Evolutionary conservation across 2,113 vertebrate genomes (phyloP).

Genomic region (Labeo catla): DNA sequence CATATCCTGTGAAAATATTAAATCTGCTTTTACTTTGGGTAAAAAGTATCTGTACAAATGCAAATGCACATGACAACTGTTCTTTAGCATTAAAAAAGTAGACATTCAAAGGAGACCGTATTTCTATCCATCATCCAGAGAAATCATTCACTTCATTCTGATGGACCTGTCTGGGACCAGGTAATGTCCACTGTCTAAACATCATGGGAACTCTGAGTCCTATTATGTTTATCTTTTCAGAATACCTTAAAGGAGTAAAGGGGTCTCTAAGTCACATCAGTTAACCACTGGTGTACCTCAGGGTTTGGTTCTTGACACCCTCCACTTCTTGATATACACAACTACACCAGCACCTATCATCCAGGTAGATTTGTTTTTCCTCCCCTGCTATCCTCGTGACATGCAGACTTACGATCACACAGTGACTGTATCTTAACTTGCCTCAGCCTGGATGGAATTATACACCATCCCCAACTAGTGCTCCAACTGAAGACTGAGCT

Average conservation of each 20-base stretch:
- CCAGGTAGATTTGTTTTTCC: background rate
- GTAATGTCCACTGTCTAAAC: too few relatives aligned
- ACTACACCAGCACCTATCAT: background rate
- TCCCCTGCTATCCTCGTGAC: background rate
- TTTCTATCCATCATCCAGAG: background rate
- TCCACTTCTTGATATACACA: background rate
- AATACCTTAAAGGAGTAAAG: too few relatives aligned
- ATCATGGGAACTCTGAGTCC: too few relatives aligned
- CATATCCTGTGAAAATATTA: constrained; percentile 45
- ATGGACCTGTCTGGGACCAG: background rate
- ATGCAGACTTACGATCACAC: background rate
- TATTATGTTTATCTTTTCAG: too few relatives aligned
- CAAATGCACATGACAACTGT: too few relatives aligned
- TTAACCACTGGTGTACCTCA: background rate
- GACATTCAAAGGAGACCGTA: too few relatives aligned
- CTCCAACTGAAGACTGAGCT: background rate
- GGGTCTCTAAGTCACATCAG: background rate
- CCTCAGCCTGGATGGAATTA: background rate
- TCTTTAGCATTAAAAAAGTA: too few relatives aligned
- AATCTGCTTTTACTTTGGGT: background rate
- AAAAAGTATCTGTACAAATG: too few relatives aligned
- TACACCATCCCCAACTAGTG: too few relatives aligned
- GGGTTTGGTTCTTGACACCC: background rate
- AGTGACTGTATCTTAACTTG: background rate
- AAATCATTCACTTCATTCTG: background rate